These are phyloP conservation scores for Steinernema hermaphroditum DNA, from an alignment of 2,888 invertebrate genomes.

Conservation along the genomic window DNA sequence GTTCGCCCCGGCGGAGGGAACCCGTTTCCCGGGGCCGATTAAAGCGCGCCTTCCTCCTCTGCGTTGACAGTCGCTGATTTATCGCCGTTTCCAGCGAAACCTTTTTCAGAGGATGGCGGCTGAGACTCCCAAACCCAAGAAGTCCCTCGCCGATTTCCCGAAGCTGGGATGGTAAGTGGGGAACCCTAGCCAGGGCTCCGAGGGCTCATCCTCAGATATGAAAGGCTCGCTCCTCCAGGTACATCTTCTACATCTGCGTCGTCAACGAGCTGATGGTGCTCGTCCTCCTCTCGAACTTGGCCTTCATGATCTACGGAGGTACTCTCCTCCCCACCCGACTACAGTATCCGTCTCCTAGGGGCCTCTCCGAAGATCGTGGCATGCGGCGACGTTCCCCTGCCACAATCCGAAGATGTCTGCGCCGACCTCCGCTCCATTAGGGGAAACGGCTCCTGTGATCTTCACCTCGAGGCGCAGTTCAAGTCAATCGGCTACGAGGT, in stretches of 20 bases:
- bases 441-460: background rate
- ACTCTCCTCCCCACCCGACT: background rate
- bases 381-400: background rate
- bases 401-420: background rate
- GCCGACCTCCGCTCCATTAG: background rate
- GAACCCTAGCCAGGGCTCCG: too few relatives aligned
- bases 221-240: too few relatives aligned
- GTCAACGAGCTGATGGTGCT: slow-evolving; percentile 32
- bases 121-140: background rate
- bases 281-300: slow-evolving; percentile 10
- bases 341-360: background rate
- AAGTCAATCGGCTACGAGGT: slow-evolving; percentile 15
- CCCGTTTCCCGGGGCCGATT: background rate
- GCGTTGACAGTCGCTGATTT: slow-evolving; percentile 2
- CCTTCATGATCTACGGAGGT: slow-evolving; percentile 29
- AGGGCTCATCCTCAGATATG: too few relatives aligned
- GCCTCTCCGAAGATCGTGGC: slow-evolving; percentile 11
- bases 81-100: background rate
- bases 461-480: slow-evolving; percentile 2
- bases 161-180: slow-evolving; percentile 34
- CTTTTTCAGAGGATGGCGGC: background rate
- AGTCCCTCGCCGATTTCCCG: slow-evolving; percentile 27
- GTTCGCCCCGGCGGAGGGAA: background rate
- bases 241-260: slow-evolving; percentile 15
- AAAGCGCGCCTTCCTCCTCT: background rate